Percentiles rank a stretch among this genome's conserved stretches.
Conservation (phyloP, 2,797 vertebrate species). For the Dicrostonyx torquatus region DNA sequence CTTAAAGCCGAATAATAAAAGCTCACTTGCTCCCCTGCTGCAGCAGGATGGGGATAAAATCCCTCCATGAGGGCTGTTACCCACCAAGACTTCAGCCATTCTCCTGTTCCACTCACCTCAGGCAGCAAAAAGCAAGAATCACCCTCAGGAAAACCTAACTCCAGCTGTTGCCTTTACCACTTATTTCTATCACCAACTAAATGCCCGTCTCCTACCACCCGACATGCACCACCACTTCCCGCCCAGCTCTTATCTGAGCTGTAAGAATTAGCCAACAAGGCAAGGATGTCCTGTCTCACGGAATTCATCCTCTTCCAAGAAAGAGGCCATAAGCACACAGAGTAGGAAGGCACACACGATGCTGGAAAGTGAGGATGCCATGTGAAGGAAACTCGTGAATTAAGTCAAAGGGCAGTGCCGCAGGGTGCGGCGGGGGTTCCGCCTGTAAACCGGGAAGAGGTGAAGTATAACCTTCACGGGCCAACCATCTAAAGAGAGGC, state of each 20-base stretch:
- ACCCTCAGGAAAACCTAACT: background rate
- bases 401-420: background rate
- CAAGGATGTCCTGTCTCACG: background rate
- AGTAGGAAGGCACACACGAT: background rate
- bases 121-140: background rate
- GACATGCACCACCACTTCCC: background rate
- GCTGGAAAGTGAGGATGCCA: background rate
- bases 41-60: background rate
- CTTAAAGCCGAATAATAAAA: background rate
- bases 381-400: background rate
- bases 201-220: background rate
- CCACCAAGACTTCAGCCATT: background rate
- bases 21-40: background rate
- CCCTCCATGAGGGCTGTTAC: background rate
- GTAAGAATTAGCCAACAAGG: slow-evolving; percentile 10
- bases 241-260: background rate
- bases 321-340: background rate
- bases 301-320: background rate
- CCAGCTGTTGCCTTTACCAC: background rate
- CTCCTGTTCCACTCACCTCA: background rate
- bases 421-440: background rate
- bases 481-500: background rate
- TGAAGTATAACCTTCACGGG: background rate
- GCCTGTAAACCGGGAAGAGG: background rate
- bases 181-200: background rate